phyloP scores from a whole-genome alignment of 1,140 invertebrate species.

The Pseudomyrmex flavicornis region DNA sequence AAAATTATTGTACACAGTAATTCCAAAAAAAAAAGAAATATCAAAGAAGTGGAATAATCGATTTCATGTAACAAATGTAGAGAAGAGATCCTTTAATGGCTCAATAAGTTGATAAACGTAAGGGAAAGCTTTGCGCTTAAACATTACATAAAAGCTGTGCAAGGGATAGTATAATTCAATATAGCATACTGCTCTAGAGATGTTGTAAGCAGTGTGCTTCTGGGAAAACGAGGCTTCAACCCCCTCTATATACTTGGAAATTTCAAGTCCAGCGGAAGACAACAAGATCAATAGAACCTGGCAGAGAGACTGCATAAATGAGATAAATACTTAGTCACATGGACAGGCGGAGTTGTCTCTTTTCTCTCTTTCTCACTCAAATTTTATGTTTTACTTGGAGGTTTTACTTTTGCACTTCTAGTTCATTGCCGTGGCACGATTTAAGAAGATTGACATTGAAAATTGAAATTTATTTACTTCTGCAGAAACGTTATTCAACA shows the following conservation, averaged over 20 bases:
- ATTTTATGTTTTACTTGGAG: neutral
- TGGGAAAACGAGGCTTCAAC: constrained; percentile 44
- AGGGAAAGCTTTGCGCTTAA: constrained; percentile 32
- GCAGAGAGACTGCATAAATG: constrained; percentile 48
- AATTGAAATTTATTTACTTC: constrained; percentile 31
- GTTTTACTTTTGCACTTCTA: constrained; percentile 34
- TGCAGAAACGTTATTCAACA: neutral
- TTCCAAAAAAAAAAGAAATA: neutral
- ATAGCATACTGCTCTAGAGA: constrained; percentile 32
- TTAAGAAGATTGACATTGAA: neutral
- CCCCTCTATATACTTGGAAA: constrained; percentile 51
- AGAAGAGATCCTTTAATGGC: constrained; percentile 10
- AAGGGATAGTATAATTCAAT: constrained; percentile 52
- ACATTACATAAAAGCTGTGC: constrained; percentile 47
- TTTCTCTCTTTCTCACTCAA: neutral
- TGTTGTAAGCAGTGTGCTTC: constrained; percentile 36
- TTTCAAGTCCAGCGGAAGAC: constrained; percentile 55
- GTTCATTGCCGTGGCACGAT: constrained; percentile 5
- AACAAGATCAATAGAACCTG: constrained; percentile 56
- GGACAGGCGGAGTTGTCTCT: constrained; percentile 5
- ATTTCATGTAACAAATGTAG: neutral
- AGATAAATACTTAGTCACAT: constrained; percentile 60
- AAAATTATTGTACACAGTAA: neutral
- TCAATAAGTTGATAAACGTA: constrained; percentile 24
- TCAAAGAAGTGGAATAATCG: neutral